These are phyloP conservation scores for Macrotrachela quadricornifera DNA, from an alignment of 1,140 invertebrate species.

Conservation along the genomic window DNA sequence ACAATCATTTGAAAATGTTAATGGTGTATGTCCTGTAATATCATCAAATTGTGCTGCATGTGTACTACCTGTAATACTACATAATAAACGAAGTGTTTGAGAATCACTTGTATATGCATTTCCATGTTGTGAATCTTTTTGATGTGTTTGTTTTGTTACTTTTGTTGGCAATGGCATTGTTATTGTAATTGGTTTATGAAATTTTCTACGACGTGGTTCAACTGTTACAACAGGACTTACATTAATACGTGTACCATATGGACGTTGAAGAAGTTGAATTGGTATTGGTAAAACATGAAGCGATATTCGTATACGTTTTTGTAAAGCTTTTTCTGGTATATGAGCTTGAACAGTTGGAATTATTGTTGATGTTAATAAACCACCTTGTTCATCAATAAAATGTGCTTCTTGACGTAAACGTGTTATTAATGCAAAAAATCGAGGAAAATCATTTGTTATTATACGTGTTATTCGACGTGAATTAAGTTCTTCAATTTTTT, in stretches of 20 bases:
- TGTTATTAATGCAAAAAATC: constrained; percentile 93
- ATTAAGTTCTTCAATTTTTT: too few species aligned
- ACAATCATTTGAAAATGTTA: constrained; percentile 81
- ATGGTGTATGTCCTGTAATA: constrained; percentile 89
- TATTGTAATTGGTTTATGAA: constrained; percentile 93
- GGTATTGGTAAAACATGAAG: constrained; percentile 85
- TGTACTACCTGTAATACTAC: constrained; percentile 84
- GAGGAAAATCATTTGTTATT: constrained; percentile 87
- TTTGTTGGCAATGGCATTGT: constrained; percentile 94
- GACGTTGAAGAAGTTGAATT: constrained; percentile 75
- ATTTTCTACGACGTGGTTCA: constrained; percentile 83
- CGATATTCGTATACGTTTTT: constrained; percentile 99
- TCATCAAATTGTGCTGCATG: constrained; percentile 97
- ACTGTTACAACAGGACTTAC: constrained; percentile 97
- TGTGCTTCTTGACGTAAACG: constrained; percentile 85
- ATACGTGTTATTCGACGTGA: not conserved
- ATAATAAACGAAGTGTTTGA: constrained; percentile 76
- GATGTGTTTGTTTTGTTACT: constrained; percentile 46
- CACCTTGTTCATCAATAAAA: constrained; percentile 88
- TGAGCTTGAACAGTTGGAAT: constrained; percentile 97
- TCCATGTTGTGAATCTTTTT: not conserved
- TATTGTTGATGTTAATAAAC: constrained; percentile 89
- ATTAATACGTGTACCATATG: constrained; percentile 86
- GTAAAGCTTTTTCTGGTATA: constrained; percentile 89
- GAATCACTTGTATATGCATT: constrained; percentile 52